A percentile compares a stretch with the other conserved stretches of the same genome.
Evolutionary conservation across 1,140 invertebrate species (phyloP).

Genomic region (Sitophilus oryzae): DNA sequence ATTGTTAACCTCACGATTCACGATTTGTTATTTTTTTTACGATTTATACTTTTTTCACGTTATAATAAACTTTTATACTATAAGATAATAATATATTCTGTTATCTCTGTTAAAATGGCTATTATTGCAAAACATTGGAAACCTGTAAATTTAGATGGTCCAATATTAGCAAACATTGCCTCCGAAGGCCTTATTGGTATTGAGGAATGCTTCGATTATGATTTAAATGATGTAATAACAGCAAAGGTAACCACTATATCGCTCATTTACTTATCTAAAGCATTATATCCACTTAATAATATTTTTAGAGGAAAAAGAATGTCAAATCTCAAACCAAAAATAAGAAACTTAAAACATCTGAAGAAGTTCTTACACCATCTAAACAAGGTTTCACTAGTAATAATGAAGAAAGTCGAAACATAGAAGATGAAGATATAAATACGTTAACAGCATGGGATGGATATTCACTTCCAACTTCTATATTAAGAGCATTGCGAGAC

Average conservation of each 20-base stretch:
- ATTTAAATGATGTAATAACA: constrained; percentile 44
- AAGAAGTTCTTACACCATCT: not conserved
- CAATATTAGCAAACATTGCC: constrained; percentile 43
- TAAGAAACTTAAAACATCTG: not conserved
- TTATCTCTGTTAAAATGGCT: constrained; percentile 15
- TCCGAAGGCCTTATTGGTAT: constrained; percentile 56
- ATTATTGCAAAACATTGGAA: constrained; percentile 45
- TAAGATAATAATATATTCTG: no score
- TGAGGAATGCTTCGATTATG: constrained; percentile 57
- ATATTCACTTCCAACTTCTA: constrained; percentile 60
- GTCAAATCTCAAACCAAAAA: not conserved
- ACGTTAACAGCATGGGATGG: constrained; percentile 65
- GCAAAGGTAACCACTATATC: constrained; percentile 8
- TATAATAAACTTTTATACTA: no score
- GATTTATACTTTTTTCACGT: no score
- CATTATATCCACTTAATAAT: no score
- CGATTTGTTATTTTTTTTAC: no score
- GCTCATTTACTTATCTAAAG: no score
- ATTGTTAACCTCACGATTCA: no score
- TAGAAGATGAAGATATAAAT: constrained; percentile 34
- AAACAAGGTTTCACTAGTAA: not conserved
- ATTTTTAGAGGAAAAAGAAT: not conserved
- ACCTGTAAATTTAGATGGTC: constrained; percentile 51
- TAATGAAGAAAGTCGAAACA: not conserved
- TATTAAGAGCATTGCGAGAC: constrained; percentile 69